Evolutionary conservation across 2,797 vertebrate species (phyloP), one percentile per base, ranked within the genome.

Genomic region (Chromobotia macracanthus): DNA sequence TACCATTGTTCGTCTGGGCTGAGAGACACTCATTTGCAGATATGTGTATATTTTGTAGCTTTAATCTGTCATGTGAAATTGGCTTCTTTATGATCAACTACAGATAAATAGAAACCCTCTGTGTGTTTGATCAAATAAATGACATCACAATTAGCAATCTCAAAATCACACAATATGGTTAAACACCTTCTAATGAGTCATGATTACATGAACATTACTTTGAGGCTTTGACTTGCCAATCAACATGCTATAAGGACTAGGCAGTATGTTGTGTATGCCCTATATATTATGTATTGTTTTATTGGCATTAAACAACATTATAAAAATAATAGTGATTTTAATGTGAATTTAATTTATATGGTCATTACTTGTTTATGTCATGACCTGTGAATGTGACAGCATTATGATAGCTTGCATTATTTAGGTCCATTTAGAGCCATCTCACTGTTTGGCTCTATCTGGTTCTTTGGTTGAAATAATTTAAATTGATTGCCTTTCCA

Each of bases 1-100:
- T 76, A 67, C 23, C 64, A 55, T 41, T 76, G 21, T 67, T 67
- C 21, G 16, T 67, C 7, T 35, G 65, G 35, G 19, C 31, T n/a
- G 21, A 11, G 15, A 55, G 10, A 76, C 21, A 25, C 61, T 28
- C 1, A 16, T 74, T 74, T 50, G 41, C 11, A 61, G 8, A 44
- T 41, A 51, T 44, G 63, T 44, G 13, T 18, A 3, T 51, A 16
- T 64, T 53, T 53, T 51, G 3, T 56, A 44, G 3, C 38, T 58
- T 48, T 5, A 18, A 16, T 65, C 28, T 11, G 1, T 10, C 28
- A 10, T 3, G 15, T 41, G 2, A 9, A 41, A 41, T 25, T 68
- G 60, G 2, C 28, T 35, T n/a, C 1, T 53, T 51, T 41, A 41
- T 9, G 25, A 38, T 38, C 15, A 51, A 66, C 0, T n/a, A 5